These are phyloP conservation scores for Cervus canadensis DNA, from an alignment of 2,113 vertebrate genomes.

Conservation along the genomic window DNA sequence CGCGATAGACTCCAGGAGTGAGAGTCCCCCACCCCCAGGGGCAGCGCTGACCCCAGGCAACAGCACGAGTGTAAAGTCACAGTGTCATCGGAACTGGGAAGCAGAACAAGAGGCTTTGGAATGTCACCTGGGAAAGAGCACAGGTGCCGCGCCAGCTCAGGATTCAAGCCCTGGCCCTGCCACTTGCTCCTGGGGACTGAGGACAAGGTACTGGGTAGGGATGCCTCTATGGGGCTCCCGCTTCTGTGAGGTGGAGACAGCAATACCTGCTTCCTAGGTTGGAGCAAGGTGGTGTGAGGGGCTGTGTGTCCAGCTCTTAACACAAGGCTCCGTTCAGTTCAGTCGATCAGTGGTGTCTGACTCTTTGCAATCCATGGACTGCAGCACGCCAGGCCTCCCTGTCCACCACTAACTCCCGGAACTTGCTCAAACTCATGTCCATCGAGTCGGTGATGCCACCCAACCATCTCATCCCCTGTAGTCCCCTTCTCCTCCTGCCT, in stretches of 20 bases:
- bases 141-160: neutral
- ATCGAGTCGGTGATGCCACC: neutral
- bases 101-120: neutral
- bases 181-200: neutral
- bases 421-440: neutral
- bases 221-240: neutral
- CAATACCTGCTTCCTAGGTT: accelerated
- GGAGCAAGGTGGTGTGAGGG: neutral
- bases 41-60: neutral
- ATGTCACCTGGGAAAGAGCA: neutral
- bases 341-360: accelerated
- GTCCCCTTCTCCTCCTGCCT: neutral
- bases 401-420: neutral
- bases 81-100: neutral
- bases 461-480: neutral
- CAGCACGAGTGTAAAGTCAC: neutral
- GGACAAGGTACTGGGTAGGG: neutral
- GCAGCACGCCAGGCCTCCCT: neutral
- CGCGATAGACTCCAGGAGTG: neutral
- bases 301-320: neutral
- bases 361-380: neutral
- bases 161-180: neutral
- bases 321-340: neutral
- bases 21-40: neutral
- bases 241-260: neutral